A percentile compares a stretch with the other conserved stretches of the same genome.
Evolutionary conservation across 92 coral and sea anemone species (phyloP).

Genomic region (Pocillopora meandrina): DNA sequence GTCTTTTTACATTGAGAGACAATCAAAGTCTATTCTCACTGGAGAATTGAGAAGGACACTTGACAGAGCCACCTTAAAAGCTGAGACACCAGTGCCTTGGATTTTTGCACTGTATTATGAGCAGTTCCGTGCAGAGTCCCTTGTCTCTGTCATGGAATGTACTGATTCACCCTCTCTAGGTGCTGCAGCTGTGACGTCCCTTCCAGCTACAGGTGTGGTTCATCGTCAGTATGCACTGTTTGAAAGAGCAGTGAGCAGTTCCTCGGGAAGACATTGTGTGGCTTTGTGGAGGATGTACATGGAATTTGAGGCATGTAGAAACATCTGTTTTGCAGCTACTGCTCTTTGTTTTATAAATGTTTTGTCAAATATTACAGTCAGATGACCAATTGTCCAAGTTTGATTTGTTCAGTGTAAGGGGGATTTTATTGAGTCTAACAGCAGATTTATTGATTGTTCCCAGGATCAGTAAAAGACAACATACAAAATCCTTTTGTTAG

Average conservation of each 20-base stretch:
- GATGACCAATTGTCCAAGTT: too few relatives aligned
- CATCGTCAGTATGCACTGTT: constrained; percentile 89
- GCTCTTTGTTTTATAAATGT: neutral
- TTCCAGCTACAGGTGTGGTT: constrained; percentile 79
- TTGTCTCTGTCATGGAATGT: constrained; percentile 65
- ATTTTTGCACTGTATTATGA: constrained; percentile 82
- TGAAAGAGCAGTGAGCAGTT: constrained; percentile 79
- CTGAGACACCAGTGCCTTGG: constrained; percentile 85
- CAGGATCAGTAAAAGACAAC: too few relatives aligned
- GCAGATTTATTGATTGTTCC: too few relatives aligned
- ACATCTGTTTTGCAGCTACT: neutral
- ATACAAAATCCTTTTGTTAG: too few relatives aligned
- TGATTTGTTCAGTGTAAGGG: too few relatives aligned
- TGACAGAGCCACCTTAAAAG: constrained; percentile 66
- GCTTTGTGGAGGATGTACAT: constrained; percentile 95
- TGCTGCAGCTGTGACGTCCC: constrained; percentile 50
- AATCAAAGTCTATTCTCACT: constrained; percentile 81
- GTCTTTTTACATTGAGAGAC: constrained; percentile 67
- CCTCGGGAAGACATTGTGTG: constrained; percentile 79
- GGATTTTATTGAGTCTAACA: too few relatives aligned
- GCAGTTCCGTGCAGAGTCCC: constrained; percentile 59
- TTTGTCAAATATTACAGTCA: neutral
- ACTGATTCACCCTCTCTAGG: constrained; percentile 2
- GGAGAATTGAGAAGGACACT: constrained; percentile 81
- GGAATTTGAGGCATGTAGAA: constrained; percentile 77